Conservation (phyloP, 2,888 invertebrate genomes). For the Drosophila sordidapex region DNA sequence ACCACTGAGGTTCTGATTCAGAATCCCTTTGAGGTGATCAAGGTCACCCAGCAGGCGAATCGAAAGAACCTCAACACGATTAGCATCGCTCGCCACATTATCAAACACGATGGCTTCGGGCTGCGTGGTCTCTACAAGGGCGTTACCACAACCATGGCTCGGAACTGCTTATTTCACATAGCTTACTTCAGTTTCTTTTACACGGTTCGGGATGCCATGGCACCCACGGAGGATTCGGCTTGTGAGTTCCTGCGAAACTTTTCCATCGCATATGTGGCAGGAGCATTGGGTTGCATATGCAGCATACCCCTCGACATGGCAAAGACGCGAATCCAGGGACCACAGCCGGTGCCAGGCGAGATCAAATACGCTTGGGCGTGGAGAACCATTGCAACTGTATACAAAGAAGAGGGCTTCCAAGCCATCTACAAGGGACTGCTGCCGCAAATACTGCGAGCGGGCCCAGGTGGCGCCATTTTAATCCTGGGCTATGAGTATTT, state of each 20-base stretch:
- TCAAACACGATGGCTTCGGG: slow-evolving; percentile 28
- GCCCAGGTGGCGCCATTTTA: slow-evolving; percentile 42
- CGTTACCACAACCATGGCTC: slow-evolving; percentile 9
- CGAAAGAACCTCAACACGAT: neutral
- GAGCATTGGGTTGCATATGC: slow-evolving; percentile 23
- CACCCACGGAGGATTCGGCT: rapidly evolving
- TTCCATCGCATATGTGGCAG: slow-evolving; percentile 5
- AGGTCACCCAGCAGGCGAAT: slow-evolving; percentile 53
- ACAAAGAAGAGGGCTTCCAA: slow-evolving; percentile 44
- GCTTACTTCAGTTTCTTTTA: slow-evolving; percentile 42
- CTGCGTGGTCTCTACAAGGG: slow-evolving; percentile 25
- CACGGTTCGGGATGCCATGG: neutral
- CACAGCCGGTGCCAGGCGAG: slow-evolving; percentile 51
- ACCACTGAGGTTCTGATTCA: slow-evolving; percentile 24
- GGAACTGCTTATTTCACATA: slow-evolving; percentile 50
- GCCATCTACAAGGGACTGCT: slow-evolving; percentile 52
- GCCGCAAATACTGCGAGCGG: slow-evolving; percentile 34
- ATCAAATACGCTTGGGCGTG: slow-evolving; percentile 45
- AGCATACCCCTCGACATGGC: slow-evolving; percentile 48
- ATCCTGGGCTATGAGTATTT: slow-evolving; percentile 42
- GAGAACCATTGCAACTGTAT: slow-evolving; percentile 24
- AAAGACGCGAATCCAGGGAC: slow-evolving; percentile 61
- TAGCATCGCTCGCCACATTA: slow-evolving; percentile 23
- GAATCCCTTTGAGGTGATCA: slow-evolving; percentile 62
- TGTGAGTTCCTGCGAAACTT: slow-evolving; percentile 23